Evolutionary conservation across 2,797 vertebrate genomes (phyloP).

Genomic region (Manis crassicaudata): DNA sequence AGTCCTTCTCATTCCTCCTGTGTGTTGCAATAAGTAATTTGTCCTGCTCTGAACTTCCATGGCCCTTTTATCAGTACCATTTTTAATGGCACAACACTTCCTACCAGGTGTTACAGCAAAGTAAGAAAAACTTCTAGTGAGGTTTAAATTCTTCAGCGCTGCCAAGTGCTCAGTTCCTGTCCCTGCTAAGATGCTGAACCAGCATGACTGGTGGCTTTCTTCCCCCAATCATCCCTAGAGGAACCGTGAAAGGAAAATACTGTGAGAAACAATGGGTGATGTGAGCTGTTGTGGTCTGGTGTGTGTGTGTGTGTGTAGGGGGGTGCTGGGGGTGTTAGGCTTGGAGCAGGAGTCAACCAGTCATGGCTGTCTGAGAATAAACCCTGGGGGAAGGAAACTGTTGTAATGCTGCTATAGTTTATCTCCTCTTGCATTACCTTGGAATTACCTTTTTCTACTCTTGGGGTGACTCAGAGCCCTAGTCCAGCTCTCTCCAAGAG

Average conservation of each 20-base stretch:
- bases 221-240: not conserved
- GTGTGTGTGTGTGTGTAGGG: not conserved
- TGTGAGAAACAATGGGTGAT: not conserved
- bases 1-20: not conserved
- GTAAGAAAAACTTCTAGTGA: not conserved
- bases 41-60: not conserved
- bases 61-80: not conserved
- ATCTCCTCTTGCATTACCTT: not conserved
- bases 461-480: not conserved
- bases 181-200: not conserved
- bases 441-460: not conserved
- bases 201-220: not conserved
- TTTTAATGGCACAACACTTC: not conserved
- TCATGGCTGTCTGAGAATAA: not conserved
- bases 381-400: not conserved
- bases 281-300: not conserved
- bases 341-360: not conserved
- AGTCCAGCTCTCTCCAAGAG: not conserved
- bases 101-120: not conserved
- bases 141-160: not conserved
- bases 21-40: not conserved
- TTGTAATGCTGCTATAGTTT: not conserved
- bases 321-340: not conserved
- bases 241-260: not conserved
- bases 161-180: not conserved